These are phyloP conservation scores for Gryon sp. DNA, from an alignment of 1,140 invertebrate species.

Conservation along the genomic window DNA sequence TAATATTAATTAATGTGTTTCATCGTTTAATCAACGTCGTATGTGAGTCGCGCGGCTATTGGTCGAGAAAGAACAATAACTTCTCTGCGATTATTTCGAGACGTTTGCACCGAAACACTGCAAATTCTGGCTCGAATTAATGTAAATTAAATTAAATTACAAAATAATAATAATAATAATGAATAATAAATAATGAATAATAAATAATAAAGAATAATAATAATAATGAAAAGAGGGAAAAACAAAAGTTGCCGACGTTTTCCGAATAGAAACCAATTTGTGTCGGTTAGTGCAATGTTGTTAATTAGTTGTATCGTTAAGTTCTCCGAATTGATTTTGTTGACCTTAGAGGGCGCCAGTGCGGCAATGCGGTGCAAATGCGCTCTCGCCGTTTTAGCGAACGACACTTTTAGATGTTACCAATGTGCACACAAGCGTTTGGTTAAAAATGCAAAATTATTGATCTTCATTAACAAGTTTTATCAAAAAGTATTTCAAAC, in stretches of 20 bases:
- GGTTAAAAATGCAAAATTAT: slow-evolving; percentile 23
- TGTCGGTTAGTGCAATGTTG: slow-evolving; percentile 63
- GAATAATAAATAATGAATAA: no score
- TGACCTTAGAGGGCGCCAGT: slow-evolving; percentile 29
- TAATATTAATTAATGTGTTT: slow-evolving; percentile 79
- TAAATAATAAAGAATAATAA: slow-evolving; percentile 1
- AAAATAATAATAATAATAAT: not conserved
- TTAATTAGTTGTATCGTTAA: slow-evolving; percentile 62
- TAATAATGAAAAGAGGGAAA: not conserved
- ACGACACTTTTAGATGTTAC: slow-evolving; percentile 41
- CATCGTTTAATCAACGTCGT: slow-evolving; percentile 76
- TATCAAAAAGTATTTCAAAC: not conserved
- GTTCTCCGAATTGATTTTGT: slow-evolving; percentile 45
- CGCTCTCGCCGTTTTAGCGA: slow-evolving; percentile 33
- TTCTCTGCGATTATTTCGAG: slow-evolving; percentile 28
- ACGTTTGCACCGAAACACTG: slow-evolving; percentile 45
- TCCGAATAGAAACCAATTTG: slow-evolving; percentile 3
- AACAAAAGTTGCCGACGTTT: slow-evolving; percentile 21
- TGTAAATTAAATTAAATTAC: not conserved
- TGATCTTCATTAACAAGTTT: not conserved
- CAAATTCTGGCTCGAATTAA: slow-evolving; percentile 9
- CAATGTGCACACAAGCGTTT: slow-evolving; percentile 23
- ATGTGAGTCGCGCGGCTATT: slow-evolving; percentile 66
- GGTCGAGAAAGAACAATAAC: slow-evolving; percentile 40
- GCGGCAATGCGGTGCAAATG: slow-evolving; percentile 42